Base-by-base conservation (phyloP, 2,888 invertebrate genomes). In the Perdita meconis region DNA sequence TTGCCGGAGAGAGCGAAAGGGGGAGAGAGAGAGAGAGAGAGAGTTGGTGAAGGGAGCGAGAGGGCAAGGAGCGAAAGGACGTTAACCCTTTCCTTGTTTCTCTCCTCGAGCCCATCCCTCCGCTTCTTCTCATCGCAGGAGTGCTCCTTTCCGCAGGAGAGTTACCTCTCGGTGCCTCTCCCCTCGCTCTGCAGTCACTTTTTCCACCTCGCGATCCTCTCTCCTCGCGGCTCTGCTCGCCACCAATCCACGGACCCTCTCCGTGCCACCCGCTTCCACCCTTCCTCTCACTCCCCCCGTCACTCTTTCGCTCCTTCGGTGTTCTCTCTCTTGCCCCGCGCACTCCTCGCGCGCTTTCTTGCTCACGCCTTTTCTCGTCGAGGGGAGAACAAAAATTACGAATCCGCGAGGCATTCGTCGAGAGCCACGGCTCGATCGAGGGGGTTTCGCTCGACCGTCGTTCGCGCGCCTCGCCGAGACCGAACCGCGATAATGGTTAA, bases 61-160 rank as follows among this genome's bases (percentile, higher is more conserved):
- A 78, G 78, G 75, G 81, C 80, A 86, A 86, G 84, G 83, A 87
- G 78, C 77, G 86, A 89, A 89, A 89, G 89, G 88, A 89, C 89
- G 88, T 89, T 89, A 87, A 89, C 89, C 89, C 86, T 88, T 88
- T 89, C 87, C 88, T 85, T 84, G 81, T 83, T 85, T 82, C 81
- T 76, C 78, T 76, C 78, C n/a, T n/a, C 70, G 63, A 30, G 70
- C 71, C 81, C 70, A 76, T 81, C 81, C 76, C 78, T 76, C 70
- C 72, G 84, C 72, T 84, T 67, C 74, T 80, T 80, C 81, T 78
- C 80, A 77, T 75, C 80, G 84, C 82, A 81, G 70, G 76, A 79
- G 82, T 80, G 81, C 81, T 79, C 78, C 83, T 83, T 83, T 81
- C 74, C 83, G 66, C 81, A 73, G 81, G 71, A 81, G 80, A 83